phyloP scores from a whole-genome alignment of 2,113 vertebrate species.

The Anhinga anhinga region DNA sequence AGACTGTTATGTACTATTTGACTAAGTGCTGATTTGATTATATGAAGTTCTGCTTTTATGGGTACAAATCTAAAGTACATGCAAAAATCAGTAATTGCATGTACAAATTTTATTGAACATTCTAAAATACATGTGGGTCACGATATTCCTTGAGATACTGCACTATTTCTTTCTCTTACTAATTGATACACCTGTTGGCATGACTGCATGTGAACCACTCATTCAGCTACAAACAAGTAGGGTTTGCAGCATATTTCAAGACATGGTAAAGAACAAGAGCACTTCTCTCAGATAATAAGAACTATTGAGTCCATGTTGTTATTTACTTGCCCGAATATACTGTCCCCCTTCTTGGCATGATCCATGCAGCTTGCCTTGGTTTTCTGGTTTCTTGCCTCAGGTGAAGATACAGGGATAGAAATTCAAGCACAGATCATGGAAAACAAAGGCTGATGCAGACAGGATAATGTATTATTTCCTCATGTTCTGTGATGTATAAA shows the following conservation, averaged over 20 bases:
- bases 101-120: background rate
- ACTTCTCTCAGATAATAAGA: background rate
- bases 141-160: background rate
- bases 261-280: background rate
- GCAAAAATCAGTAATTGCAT: background rate
- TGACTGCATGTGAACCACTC: background rate
- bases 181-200: background rate
- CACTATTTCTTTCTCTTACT: background rate
- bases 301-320: background rate
- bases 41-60: background rate
- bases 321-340: background rate
- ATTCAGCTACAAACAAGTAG: background rate
- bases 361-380: background rate
- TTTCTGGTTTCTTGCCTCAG: background rate
- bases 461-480: background rate
- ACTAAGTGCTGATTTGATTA: background rate
- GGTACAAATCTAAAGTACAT: background rate
- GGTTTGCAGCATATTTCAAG: background rate
- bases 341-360: background rate
- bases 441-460: background rate
- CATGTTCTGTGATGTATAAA: background rate
- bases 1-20: background rate
- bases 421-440: background rate
- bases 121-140: accelerated
- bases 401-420: background rate